Evolutionary conservation across 2,113 vertebrate species (phyloP).

Genomic region (Geococcyx californianus): DNA sequence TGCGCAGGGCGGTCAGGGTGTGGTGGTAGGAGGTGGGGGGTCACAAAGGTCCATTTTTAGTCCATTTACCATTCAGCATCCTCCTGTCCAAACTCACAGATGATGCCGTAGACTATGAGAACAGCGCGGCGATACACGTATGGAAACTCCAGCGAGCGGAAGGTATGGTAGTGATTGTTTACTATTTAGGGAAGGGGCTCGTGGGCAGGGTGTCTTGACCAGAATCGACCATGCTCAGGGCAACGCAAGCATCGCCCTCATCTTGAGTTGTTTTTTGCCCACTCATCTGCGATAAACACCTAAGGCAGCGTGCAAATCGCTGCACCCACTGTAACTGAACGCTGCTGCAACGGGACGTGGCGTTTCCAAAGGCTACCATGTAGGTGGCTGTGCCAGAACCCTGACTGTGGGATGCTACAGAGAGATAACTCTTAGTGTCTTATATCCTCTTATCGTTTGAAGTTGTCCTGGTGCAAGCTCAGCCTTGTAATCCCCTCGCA

Average conservation of each 20-base stretch:
- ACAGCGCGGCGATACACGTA: background rate
- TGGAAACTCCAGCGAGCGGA: conserved; percentile 35
- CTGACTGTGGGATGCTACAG: background rate
- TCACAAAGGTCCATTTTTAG: background rate
- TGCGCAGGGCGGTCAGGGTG: rapidly evolving
- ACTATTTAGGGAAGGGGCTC: background rate
- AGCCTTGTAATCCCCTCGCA: background rate
- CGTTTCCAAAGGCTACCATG: background rate
- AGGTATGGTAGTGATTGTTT: background rate
- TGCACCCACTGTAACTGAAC: rapidly evolving
- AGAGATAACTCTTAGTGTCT: background rate
- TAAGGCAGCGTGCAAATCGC: background rate
- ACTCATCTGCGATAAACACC: rapidly evolving
- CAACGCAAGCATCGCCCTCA: rapidly evolving
- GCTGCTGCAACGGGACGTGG: rapidly evolving
- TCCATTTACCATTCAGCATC: background rate
- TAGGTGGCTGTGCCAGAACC: background rate
- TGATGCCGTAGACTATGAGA: conserved; percentile 64
- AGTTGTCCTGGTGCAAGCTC: background rate
- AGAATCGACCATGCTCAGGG: rapidly evolving
- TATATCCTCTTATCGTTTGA: rapidly evolving
- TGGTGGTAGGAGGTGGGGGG: rapidly evolving
- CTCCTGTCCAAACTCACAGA: background rate
- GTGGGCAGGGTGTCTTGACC: background rate
- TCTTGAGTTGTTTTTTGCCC: background rate